A percentile compares a stretch with the other conserved stretches of the same genome.
Evolutionary conservation across 2,113 vertebrate genomes (phyloP).

Genomic region (Hypanus sabinus): DNA sequence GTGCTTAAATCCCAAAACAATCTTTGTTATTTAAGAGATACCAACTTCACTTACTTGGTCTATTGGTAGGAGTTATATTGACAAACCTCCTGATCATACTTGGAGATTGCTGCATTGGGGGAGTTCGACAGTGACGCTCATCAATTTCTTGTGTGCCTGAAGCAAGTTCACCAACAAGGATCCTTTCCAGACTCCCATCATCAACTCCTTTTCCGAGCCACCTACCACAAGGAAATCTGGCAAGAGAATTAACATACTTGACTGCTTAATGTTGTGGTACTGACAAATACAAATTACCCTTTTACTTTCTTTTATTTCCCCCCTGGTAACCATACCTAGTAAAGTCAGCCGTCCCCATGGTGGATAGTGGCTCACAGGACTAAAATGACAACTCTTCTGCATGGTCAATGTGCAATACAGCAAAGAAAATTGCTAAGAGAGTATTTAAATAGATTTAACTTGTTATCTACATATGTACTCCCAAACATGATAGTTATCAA

Average conservation of each 20-base stretch:
- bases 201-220: conserved; percentile 97
- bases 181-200: conserved; percentile 89
- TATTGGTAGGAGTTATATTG: conserved; percentile 90
- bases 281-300: neutral
- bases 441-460: neutral
- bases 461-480: neutral
- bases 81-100: conserved; percentile 96
- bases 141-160: conserved; percentile 76
- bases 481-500: neutral
- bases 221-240: conserved; percentile 92
- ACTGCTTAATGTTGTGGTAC: neutral
- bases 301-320: neutral
- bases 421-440: neutral
- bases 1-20: neutral
- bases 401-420: neutral
- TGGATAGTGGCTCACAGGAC: too few relatives aligned
- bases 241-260: neutral
- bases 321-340: neutral
- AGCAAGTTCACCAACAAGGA: conserved; percentile 88
- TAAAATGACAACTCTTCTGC: neutral
- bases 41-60: conserved; percentile 73
- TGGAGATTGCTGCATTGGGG: conserved; percentile 92
- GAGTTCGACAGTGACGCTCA: conserved; percentile 84
- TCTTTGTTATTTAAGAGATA: neutral
- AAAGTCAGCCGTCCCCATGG: neutral